These are phyloP conservation scores for Trissolcus japonicus DNA, from an alignment of 2,888 invertebrate genomes.

Conservation along the genomic window DNA sequence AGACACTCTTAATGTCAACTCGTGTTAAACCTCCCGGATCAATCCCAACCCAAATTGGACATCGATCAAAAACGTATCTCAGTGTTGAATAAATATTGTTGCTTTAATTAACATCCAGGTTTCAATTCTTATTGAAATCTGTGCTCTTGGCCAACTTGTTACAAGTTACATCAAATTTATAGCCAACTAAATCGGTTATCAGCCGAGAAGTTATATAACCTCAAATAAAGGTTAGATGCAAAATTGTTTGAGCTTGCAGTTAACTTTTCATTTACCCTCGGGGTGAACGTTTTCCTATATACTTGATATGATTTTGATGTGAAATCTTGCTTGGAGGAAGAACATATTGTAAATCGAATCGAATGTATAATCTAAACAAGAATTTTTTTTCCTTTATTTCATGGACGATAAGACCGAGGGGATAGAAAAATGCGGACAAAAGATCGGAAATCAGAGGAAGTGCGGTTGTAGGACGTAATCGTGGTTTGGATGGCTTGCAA, in stretches of 20 bases:
- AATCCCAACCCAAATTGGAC: constrained; percentile 17
- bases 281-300: no score
- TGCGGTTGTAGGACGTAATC: constrained; percentile 35
- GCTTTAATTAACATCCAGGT: no score
- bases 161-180: background rate
- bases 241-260: no score
- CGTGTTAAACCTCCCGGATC: constrained; percentile 21
- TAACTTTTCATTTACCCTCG: no score
- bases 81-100: background rate
- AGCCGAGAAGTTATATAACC: no score
- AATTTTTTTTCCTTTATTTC: background rate
- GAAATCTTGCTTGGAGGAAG: no score
- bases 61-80: constrained; percentile 9
- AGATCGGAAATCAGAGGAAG: constrained; percentile 26
- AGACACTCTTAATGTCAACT: constrained; percentile 17
- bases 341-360: no score
- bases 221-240: no score
- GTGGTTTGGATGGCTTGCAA: constrained; percentile 72
- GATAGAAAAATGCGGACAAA: constrained; percentile 15
- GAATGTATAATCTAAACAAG: no score
- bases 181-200: no score
- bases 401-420: background rate
- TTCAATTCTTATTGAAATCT: constrained; percentile 5
- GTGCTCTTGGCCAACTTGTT: background rate
- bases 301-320: no score